Conservation (phyloP, 2,113 vertebrate genomes). For the Felis chaus region DNA sequence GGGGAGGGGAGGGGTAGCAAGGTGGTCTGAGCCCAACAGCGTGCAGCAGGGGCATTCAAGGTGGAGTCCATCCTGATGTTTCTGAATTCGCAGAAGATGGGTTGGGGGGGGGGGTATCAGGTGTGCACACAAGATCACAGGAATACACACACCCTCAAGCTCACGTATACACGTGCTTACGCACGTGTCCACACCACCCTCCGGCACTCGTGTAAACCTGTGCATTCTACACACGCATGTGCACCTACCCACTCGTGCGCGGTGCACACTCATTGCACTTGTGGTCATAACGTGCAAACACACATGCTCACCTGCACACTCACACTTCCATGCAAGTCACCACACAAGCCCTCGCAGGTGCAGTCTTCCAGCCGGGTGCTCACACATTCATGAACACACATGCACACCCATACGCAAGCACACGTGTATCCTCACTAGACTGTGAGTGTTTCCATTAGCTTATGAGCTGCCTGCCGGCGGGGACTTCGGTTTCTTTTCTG, state of each 20-base stretch:
- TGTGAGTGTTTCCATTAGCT: not conserved
- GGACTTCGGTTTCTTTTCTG: not conserved
- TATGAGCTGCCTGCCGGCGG: not conserved
- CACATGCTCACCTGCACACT: too few relatives aligned
- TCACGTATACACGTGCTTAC: not conserved
- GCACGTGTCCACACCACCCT: not conserved
- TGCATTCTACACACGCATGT: not conserved
- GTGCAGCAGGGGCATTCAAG: not conserved
- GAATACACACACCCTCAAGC: not conserved
- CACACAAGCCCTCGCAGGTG: not conserved
- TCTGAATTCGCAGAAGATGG: slow-evolving; percentile 31
- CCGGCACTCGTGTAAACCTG: not conserved
- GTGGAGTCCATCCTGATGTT: not conserved
- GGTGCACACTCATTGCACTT: not conserved
- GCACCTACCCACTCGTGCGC: not conserved
- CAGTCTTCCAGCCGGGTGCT: not conserved
- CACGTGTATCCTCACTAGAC: not conserved
- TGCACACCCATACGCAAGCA: not conserved
- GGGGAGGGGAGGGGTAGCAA: not conserved
- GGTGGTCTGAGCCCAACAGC: not conserved
- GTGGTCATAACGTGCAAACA: not conserved
- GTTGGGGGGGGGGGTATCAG: not conserved
- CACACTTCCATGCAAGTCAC: not conserved
- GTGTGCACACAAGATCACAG: not conserved
- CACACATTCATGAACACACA: not conserved